A percentile compares a stretch with the other conserved stretches of the same genome.
Evolutionary conservation across 2,888 invertebrate species (phyloP).

Genomic region (Mycogona germanica): DNA sequence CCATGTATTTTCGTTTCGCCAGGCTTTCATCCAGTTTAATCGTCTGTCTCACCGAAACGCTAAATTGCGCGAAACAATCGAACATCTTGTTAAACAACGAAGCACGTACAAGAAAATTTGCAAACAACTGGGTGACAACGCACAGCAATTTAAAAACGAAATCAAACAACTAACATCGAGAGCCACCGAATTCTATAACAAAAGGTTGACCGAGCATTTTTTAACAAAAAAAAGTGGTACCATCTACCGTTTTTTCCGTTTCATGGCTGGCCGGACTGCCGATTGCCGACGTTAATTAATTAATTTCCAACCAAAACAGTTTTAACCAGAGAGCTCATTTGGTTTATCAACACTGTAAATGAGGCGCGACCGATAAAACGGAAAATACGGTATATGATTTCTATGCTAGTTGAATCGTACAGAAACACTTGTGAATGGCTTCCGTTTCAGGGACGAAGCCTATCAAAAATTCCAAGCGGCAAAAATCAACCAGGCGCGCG

Average conservation of each 20-base stretch:
- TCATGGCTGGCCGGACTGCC: no score
- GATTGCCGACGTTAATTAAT: no score
- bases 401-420: no score
- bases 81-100: constrained; percentile 1
- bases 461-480: constrained; percentile 7
- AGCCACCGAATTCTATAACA: no score
- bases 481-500: neutral
- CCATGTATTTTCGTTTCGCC: neutral
- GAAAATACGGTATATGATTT: no score
- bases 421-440: no score
- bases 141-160: no score
- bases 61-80: neutral
- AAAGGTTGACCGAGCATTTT: neutral
- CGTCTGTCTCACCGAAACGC: neutral
- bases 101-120: neutral
- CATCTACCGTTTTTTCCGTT: neutral
- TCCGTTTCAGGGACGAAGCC: constrained; percentile 2
- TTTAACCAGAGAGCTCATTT: no score
- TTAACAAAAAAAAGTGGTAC: neutral
- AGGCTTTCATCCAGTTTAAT: constrained; percentile 4
- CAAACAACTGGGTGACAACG: neutral
- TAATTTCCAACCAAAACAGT: no score
- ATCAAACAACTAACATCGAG: no score
- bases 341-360: no score
- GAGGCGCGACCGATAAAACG: no score